Evolutionary conservation across 1,140 invertebrate genomes (phyloP).

Genomic region (Pseudomyrmex pallidus): DNA sequence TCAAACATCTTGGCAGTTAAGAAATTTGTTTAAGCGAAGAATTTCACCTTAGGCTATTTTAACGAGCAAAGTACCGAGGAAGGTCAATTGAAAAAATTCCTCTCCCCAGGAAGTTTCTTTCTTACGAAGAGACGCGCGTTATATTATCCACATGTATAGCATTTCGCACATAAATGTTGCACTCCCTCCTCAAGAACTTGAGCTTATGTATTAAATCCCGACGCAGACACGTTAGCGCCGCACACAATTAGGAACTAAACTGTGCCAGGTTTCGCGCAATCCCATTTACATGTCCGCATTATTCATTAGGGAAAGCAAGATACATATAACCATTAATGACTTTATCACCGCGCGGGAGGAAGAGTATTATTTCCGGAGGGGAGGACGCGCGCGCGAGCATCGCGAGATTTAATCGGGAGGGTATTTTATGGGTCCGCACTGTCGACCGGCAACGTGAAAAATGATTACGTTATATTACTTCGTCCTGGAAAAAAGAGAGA

Average conservation of each 20-base stretch:
- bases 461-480: conserved; percentile 62
- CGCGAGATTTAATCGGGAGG: conserved; percentile 68
- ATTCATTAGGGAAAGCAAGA: conserved; percentile 70
- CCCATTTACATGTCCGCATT: conserved; percentile 48
- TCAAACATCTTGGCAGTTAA: conserved; percentile 56
- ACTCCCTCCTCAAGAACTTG: not conserved
- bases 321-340: conserved; percentile 70
- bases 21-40: conserved; percentile 52
- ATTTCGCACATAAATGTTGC: conserved; percentile 4
- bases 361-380: conserved; percentile 56
- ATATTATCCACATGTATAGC: conserved; percentile 20
- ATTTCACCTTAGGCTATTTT: conserved; percentile 39
- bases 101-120: conserved; percentile 15
- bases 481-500: not conserved
- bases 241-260: conserved; percentile 52
- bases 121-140: not conserved
- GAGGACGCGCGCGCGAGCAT: conserved; percentile 52
- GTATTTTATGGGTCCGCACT: conserved; percentile 64
- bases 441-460: conserved; percentile 52
- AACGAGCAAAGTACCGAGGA: conserved; percentile 17
- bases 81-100: conserved; percentile 47
- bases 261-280: conserved; percentile 33
- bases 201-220: conserved; percentile 19
- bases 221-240: conserved; percentile 13
- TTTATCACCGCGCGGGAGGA: conserved; percentile 60